A percentile compares a stretch with the other conserved stretches of the same genome.
Conservation (phyloP, 2,888 invertebrate species). For the Calameuta pallipes region DNA sequence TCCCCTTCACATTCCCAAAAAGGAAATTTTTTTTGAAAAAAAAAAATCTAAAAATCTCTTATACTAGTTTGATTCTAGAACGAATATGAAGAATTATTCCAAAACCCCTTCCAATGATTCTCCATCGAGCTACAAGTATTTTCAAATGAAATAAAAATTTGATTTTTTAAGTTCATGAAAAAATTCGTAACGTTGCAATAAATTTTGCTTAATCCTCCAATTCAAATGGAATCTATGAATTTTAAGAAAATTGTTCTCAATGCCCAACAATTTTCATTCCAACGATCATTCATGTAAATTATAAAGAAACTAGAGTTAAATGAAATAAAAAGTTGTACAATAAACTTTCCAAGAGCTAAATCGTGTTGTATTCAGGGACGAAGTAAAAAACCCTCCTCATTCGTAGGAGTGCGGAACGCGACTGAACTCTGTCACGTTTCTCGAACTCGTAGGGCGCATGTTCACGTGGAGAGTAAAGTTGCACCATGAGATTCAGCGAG, state of each 20-base stretch:
- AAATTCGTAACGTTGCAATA: not conserved
- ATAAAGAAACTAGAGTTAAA: not conserved
- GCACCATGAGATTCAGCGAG: too few species aligned
- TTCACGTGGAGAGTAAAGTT: not conserved
- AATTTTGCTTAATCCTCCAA: not conserved
- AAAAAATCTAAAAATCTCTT: not conserved
- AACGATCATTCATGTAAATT: not conserved
- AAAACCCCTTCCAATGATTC: not conserved
- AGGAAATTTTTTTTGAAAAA: not conserved
- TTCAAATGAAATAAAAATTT: not conserved
- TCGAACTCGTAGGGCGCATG: not conserved
- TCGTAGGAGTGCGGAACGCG: conserved; percentile 1
- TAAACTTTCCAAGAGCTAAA: not conserved
- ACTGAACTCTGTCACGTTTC: conserved; percentile 5
- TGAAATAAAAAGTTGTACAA: not conserved
- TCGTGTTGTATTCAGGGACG: not conserved
- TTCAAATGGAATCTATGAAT: not conserved
- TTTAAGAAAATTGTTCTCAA: not conserved
- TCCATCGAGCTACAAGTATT: not conserved
- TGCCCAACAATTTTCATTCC: not conserved
- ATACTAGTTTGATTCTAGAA: not conserved
- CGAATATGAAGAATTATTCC: not conserved
- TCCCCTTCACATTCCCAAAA: not conserved
- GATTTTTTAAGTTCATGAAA: not conserved
- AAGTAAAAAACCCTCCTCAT: not conserved